These are phyloP conservation scores for Desmodus rotundus DNA, from an alignment of 2,113 vertebrate species.

Conservation along the genomic window DNA sequence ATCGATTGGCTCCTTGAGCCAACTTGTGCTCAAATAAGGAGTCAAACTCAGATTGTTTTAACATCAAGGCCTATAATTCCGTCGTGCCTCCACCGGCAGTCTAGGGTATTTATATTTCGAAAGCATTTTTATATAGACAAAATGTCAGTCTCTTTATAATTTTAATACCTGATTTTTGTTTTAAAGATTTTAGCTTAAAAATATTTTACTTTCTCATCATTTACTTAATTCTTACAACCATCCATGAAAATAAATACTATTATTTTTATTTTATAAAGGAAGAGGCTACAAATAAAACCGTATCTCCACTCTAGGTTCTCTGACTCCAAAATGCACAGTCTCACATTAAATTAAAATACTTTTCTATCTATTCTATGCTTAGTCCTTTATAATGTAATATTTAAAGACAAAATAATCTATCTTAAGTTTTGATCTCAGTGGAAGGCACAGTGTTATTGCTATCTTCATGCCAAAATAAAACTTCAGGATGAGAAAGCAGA, in stretches of 20 bases:
- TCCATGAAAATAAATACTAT: not conserved
- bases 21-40: not conserved
- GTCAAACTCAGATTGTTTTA: not conserved
- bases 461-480: conserved; percentile 54
- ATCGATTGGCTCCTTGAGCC: not conserved
- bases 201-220: not conserved
- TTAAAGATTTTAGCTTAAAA: not conserved
- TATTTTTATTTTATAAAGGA: not conserved
- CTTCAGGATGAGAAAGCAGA: conserved; percentile 70
- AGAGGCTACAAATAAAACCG: not conserved
- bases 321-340: not conserved
- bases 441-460: conserved; percentile 57
- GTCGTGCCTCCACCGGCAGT: not conserved
- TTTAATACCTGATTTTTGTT: not conserved
- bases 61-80: not conserved
- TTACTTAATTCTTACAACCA: not conserved
- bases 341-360: conserved; percentile 50
- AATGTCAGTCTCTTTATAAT: not conserved
- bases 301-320: not conserved
- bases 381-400: conserved; percentile 55
- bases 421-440: conserved; percentile 39
- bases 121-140: not conserved
- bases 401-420: conserved; percentile 58
- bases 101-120: not conserved
- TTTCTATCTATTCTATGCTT: conserved; percentile 14